Conservation (phyloP, 1,140 invertebrate species). For the Chironomus tepperi region DNA sequence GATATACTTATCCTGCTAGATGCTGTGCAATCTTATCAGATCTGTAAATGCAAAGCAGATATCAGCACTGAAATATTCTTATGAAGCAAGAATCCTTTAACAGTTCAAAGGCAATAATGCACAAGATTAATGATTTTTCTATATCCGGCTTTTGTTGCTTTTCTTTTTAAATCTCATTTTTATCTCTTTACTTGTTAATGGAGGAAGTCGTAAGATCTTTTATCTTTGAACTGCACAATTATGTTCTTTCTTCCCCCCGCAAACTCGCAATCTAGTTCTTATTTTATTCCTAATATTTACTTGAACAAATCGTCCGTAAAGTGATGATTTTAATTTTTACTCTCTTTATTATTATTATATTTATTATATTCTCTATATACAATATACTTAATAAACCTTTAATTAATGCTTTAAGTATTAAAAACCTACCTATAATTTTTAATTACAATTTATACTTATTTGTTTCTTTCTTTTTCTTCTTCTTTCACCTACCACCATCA, state of each 20-base stretch:
- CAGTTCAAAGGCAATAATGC: too few relatives aligned
- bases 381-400: not conserved
- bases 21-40: too few relatives aligned
- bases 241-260: not conserved
- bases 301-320: too few relatives aligned
- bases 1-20: too few relatives aligned
- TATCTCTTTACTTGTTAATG: too few relatives aligned
- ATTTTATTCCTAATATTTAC: not conserved
- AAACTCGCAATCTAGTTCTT: not conserved
- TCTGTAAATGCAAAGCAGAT: too few relatives aligned
- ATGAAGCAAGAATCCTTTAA: too few relatives aligned
- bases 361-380: not conserved
- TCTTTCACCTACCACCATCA: conserved; percentile 19
- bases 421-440: not conserved
- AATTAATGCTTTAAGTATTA: not conserved
- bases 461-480: conserved; percentile 22
- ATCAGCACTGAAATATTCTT: too few relatives aligned
- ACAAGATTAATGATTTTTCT: too few relatives aligned
- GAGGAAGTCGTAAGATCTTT: not conserved
- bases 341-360: not conserved
- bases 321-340: not conserved
- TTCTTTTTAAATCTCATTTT: too few relatives aligned
- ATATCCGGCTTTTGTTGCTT: too few relatives aligned
- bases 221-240: not conserved
- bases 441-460: conserved; percentile 18